These are phyloP conservation scores for Sinhomidia bicolor DNA, from an alignment of 2,888 invertebrate genomes.

Conservation along the genomic window DNA sequence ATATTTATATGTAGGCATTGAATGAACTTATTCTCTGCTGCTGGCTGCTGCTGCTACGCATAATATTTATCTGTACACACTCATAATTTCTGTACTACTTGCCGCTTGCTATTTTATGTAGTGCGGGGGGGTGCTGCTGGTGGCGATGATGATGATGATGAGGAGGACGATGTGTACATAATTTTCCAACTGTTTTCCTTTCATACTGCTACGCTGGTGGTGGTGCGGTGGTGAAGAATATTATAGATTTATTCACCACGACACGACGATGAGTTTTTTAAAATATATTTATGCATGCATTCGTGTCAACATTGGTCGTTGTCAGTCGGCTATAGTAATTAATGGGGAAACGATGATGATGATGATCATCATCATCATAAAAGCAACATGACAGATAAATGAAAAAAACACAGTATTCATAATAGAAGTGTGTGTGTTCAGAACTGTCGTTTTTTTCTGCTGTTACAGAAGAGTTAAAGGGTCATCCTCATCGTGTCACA, in stretches of 20 bases:
- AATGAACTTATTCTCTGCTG: background rate
- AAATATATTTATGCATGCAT: slow-evolving; percentile 61
- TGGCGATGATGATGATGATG: slow-evolving; percentile 2
- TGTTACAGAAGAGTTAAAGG: slow-evolving; percentile 50
- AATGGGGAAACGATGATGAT: slow-evolving; percentile 66
- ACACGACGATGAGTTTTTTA: slow-evolving; percentile 1
- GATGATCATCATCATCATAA: too few relatives aligned
- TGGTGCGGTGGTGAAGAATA: background rate
- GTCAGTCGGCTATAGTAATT: slow-evolving; percentile 54
- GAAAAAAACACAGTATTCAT: slow-evolving; percentile 23
- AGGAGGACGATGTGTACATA: slow-evolving; percentile 43
- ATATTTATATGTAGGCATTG: background rate
- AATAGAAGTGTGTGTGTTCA: slow-evolving; percentile 26
- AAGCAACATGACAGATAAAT: slow-evolving; percentile 57
- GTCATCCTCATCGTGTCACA: slow-evolving; percentile 51
- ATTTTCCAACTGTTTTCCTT: slow-evolving; percentile 60
- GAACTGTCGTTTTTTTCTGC: slow-evolving; percentile 32
- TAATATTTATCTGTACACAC: background rate
- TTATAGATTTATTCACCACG: too few relatives aligned
- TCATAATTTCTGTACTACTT: background rate
- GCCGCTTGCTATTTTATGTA: background rate
- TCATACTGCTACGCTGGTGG: too few relatives aligned
- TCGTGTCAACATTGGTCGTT: slow-evolving; percentile 61
- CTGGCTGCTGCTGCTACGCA: too few relatives aligned
- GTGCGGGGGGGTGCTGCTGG: background rate